Base-by-base conservation (phyloP, 2,797 vertebrate genomes). In the Microctenopoma lineatum region DNA sequence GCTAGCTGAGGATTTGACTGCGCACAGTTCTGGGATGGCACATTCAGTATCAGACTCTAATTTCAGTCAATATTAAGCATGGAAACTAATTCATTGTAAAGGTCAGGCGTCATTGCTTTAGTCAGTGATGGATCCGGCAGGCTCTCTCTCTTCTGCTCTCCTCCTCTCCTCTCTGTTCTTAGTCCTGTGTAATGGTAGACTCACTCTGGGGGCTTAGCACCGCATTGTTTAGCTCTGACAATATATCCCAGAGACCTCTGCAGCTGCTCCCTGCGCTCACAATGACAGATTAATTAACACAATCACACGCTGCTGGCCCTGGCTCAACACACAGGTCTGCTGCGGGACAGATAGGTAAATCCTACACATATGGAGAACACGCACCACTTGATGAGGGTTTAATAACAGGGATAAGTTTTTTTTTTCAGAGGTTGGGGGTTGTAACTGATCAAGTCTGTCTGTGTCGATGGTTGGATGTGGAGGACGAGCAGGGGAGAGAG, bases 251-350 rank as follows among this genome's bases (percentile, higher is more conserved):
- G 95, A 95, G 95, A 95, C 95, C 95, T 95, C 94, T 95, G 96
- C 96, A 97, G 96, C 96, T 97, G 97, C 95, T 96, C 95, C 95
- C 95, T 73, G 93, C 89, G 95, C 95, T 96, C 95, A 97, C 96
- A 97, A 98, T 96, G 96, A 96, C 96, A 97, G 97, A 97, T 98
- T 98, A 97, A 98, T 97, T 97, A 98, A 97, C 96, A 97, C 96
- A 97, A 96, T 97, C 96, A 94, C 96, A 95, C 93, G 93, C 94
- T 94, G 93, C 94, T 98, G 96, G 96, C 97, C 96, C 90, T 91
- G 92, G 94, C 96, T 97, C 97, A 98, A 96, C 95, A 94, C 95
- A 93, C 95, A 95, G 96, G 96, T 96, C 96, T 98, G 96, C 94
- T 95, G 94, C 88, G 86, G 95, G 96, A 95, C 93, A 97, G 96